These are phyloP conservation scores for Nephrotoma guestfalica DNA, from an alignment of 2,888 invertebrate genomes.

Conservation along the genomic window DNA sequence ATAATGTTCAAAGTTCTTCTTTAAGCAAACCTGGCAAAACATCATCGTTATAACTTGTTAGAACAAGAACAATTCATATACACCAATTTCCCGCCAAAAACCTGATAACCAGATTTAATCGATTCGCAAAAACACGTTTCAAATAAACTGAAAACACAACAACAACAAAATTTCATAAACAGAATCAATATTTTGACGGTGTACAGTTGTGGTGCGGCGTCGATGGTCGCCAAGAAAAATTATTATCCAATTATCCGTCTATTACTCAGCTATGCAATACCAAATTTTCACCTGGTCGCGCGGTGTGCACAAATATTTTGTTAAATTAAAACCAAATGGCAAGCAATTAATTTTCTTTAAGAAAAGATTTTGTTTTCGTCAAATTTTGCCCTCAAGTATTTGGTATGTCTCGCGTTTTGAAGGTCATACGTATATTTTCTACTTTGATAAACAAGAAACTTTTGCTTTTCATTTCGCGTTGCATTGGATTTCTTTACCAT, in stretches of 20 bases:
- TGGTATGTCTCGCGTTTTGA: background rate
- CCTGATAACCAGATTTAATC: background rate
- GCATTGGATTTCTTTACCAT: background rate
- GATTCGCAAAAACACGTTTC: background rate
- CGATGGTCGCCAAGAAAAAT: background rate
- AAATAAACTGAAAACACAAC: background rate
- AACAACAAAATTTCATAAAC: background rate
- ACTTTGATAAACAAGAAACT: background rate
- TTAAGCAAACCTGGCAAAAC: too few relatives aligned
- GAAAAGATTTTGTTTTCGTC: background rate
- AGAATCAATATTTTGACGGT: background rate
- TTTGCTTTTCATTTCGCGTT: background rate
- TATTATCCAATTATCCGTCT: background rate
- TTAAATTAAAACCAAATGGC: background rate
- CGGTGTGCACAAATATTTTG: background rate
- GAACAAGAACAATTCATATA: too few relatives aligned
- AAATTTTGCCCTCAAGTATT: background rate
- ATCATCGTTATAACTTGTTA: too few relatives aligned
- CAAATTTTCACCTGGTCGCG: background rate
- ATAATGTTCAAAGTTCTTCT: too few relatives aligned
- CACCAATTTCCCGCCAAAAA: background rate
- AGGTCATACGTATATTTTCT: background rate
- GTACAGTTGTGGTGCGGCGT: background rate
- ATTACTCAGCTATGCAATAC: slow-evolving; percentile 2
- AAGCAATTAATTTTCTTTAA: background rate